A percentile compares a stretch with the other conserved stretches of the same genome.
Evolutionary conservation across 1,140 invertebrate species (phyloP).

Genomic region (Arctopsyche grandis): DNA sequence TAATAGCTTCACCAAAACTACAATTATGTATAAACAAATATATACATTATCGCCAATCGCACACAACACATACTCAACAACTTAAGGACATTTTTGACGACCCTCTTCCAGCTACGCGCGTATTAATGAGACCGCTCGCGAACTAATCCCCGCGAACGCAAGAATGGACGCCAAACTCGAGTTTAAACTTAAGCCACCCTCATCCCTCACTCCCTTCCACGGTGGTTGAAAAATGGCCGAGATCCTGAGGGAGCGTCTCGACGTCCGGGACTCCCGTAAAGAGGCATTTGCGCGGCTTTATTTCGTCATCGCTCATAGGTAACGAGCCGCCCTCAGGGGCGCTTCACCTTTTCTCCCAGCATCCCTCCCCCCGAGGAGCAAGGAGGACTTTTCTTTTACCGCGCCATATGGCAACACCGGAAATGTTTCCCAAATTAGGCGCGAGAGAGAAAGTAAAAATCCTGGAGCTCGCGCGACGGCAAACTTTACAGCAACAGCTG

Average conservation of each 20-base stretch:
- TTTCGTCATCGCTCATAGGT: constrained; percentile 47
- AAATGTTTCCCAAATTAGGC: constrained; percentile 35
- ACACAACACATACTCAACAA: too few species aligned
- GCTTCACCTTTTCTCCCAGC: constrained; percentile 17
- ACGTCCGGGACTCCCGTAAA: constrained; percentile 34
- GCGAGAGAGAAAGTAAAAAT: background rate
- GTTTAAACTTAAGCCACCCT: constrained; percentile 35
- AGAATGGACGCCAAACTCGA: constrained; percentile 33
- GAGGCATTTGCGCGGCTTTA: constrained; percentile 45
- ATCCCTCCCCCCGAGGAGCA: background rate
- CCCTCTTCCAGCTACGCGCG: background rate
- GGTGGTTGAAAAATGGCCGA: constrained; percentile 41
- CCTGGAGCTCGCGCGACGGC: background rate
- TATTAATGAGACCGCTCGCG: constrained; percentile 18
- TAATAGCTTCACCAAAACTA: too few species aligned
- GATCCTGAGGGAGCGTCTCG: constrained; percentile 24
- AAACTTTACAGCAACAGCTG: constrained; percentile 20
- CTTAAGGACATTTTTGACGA: too few species aligned
- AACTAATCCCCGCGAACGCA: constrained; percentile 31
- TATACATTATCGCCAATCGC: too few species aligned
- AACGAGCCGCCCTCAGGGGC: constrained; percentile 34
- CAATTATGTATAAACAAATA: too few species aligned
- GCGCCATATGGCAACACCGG: constrained; percentile 19
- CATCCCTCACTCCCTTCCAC: too few species aligned
- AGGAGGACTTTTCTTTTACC: constrained; percentile 10